A percentile compares a stretch with the other conserved stretches of the same genome.
phyloP scores from a whole-genome alignment of 1,140 invertebrate species.

The Megathymus violae region DNA sequence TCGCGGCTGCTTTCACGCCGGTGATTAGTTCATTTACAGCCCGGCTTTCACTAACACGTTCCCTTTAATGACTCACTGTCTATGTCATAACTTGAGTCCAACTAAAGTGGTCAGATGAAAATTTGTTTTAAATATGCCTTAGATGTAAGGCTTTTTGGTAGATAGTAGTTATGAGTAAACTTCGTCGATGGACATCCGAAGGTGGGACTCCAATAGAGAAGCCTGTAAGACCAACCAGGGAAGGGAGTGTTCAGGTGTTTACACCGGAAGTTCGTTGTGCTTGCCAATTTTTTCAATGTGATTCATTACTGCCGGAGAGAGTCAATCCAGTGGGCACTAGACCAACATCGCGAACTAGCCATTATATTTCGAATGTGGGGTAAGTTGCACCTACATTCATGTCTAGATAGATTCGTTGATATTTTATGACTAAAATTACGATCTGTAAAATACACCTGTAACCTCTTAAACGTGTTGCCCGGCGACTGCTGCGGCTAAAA shows the following conservation, averaged over 20 bases:
- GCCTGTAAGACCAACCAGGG: conserved; percentile 83
- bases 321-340: conserved; percentile 86
- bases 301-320: conserved; percentile 90
- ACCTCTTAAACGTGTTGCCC: conserved; percentile 55
- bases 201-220: conserved; percentile 84
- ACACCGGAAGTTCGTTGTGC: conserved; percentile 91
- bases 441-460: conserved; percentile 62
- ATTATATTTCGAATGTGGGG: conserved; percentile 74
- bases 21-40: conserved; percentile 76
- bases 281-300: conserved; percentile 92
- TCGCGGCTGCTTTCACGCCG: conserved; percentile 74
- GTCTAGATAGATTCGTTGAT: conserved; percentile 47
- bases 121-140: conserved; percentile 56
- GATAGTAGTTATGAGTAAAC: conserved; percentile 73
- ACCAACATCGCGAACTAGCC: conserved; percentile 81
- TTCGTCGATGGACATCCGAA: conserved; percentile 86
- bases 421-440: conserved; percentile 62
- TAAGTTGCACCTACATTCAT: conserved; percentile 58
- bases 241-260: conserved; percentile 87
- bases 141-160: conserved; percentile 45
- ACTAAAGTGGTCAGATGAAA: conserved; percentile 32
- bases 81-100: conserved; percentile 37
- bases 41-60: conserved; percentile 65
- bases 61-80: conserved; percentile 54
- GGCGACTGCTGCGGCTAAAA: conserved; percentile 79